These are phyloP conservation scores for Molanna angustata DNA, from an alignment of 2,888 invertebrate genomes.

Conservation along the genomic window DNA sequence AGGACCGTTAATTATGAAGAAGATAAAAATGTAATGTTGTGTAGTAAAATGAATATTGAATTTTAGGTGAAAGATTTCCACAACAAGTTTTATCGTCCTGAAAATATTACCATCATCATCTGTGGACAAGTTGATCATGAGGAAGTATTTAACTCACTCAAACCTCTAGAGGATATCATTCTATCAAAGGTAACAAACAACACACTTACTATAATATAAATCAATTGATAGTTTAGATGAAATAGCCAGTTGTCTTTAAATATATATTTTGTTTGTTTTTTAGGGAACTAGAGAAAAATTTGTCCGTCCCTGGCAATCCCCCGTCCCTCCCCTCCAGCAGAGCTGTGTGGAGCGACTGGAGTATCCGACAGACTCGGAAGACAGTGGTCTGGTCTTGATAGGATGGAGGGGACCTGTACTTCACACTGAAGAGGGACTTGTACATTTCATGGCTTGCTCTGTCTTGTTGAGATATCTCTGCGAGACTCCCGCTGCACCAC, in stretches of 20 bases:
- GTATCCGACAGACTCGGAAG: constrained; percentile 84
- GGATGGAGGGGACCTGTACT: constrained; percentile 77
- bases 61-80: constrained; percentile 75
- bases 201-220: background rate
- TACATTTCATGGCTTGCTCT: constrained; percentile 61
- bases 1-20: too few relatives aligned
- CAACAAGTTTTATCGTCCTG: constrained; percentile 81
- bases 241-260: too few relatives aligned
- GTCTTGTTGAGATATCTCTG: constrained; percentile 78
- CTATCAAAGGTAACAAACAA: constrained; percentile 52
- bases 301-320: constrained; percentile 73
- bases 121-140: constrained; percentile 76
- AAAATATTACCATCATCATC: constrained; percentile 82
- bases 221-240: too few relatives aligned
- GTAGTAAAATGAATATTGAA: too few relatives aligned
- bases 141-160: constrained; percentile 71
- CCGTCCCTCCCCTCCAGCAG: constrained; percentile 61
- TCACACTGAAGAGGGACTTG: constrained; percentile 55
- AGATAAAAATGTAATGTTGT: too few relatives aligned
- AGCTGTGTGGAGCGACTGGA: constrained; percentile 56
- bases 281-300: constrained; percentile 57
- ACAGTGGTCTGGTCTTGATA: constrained; percentile 72
- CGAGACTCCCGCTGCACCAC: constrained; percentile 82
- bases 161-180: constrained; percentile 74
- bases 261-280: constrained; percentile 22